These are phyloP conservation scores for Flexamia atlantica DNA, from an alignment of 2,888 invertebrate species.

Conservation along the genomic window DNA sequence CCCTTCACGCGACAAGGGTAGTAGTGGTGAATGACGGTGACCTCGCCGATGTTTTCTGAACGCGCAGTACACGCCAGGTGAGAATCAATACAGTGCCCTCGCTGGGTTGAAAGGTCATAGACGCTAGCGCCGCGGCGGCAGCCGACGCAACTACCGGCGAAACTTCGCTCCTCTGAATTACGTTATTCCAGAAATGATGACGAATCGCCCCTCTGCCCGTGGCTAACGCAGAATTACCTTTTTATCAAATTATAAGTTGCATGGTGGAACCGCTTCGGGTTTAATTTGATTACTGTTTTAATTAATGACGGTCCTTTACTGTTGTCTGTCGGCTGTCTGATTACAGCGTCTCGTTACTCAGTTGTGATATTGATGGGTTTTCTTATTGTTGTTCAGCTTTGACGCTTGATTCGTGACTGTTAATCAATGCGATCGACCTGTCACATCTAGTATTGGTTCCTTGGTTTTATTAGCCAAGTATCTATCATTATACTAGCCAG, in stretches of 20 bases:
- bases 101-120: constrained; percentile 68
- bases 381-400: neutral
- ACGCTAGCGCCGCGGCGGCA: constrained; percentile 49
- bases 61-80: constrained; percentile 68
- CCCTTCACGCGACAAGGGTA: neutral
- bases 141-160: constrained; percentile 17
- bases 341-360: neutral
- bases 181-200: constrained; percentile 45
- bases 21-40: constrained; percentile 47
- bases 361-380: neutral
- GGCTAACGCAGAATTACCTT: constrained; percentile 12
- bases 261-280: constrained; percentile 17
- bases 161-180: constrained; percentile 25
- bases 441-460: too few species aligned
- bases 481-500: too few species aligned
- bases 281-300: constrained; percentile 33
- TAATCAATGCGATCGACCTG: too few species aligned
- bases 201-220: constrained; percentile 21
- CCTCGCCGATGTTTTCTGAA: constrained; percentile 65
- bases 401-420: neutral
- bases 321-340: constrained; percentile 36
- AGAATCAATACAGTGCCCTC: constrained; percentile 69
- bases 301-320: constrained; percentile 39
- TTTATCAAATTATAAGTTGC: constrained; percentile 48
- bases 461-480: too few species aligned